phyloP scores from a whole-genome alignment of 2,888 invertebrate species.

The Zelleria hepariella region DNA sequence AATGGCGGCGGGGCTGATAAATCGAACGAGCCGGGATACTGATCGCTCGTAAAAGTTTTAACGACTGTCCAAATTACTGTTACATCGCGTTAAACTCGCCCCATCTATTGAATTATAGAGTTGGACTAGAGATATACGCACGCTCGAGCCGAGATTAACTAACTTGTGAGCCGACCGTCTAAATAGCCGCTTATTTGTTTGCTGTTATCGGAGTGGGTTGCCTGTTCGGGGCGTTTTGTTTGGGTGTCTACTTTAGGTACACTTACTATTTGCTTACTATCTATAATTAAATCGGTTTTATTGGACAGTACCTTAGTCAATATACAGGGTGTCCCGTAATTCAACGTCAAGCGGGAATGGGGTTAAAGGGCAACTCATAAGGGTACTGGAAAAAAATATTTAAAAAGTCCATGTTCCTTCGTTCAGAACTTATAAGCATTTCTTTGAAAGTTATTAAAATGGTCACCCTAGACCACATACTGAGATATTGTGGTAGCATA shows the following conservation, averaged over 20 bases:
- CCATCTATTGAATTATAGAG: constrained; percentile 20
- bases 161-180: not conserved
- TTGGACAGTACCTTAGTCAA: no score
- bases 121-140: constrained; percentile 7
- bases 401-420: no score
- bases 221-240: not conserved
- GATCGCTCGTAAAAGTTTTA: constrained; percentile 45
- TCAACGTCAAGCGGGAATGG: no score
- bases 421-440: no score
- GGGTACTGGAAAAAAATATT: no score
- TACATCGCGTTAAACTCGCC: constrained; percentile 26
- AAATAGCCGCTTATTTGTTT: not conserved
- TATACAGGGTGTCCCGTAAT: no score
- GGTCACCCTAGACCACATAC: no score
- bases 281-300: no score
- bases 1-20: constrained; percentile 35
- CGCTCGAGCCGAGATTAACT: constrained; percentile 8
- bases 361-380: no score
- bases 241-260: not conserved
- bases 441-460: no score
- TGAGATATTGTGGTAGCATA: no score
- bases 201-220: not conserved
- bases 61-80: constrained; percentile 39
- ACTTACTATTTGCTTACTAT: no score
- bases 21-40: constrained; percentile 26